A percentile compares a stretch with the other conserved stretches of the same genome.
phyloP scores from a whole-genome alignment of 2,888 invertebrate species.

The Matsumyia berberina region DNA sequence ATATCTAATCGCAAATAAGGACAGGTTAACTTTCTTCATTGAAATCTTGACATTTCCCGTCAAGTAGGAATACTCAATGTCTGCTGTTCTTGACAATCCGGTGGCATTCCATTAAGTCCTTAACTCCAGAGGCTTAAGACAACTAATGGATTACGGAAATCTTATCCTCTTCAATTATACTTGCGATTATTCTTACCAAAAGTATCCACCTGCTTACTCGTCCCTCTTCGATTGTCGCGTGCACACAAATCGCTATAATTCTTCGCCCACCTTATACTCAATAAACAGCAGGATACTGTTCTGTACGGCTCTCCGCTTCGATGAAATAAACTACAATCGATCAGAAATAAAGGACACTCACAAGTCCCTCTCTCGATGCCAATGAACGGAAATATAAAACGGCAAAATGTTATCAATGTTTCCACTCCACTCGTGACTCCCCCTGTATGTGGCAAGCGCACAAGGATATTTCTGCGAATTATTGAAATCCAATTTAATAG shows the following conservation, averaged over 20 bases:
- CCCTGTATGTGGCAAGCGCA: constrained; percentile 59
- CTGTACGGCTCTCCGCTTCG: constrained; percentile 6
- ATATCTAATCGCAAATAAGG: too few relatives aligned
- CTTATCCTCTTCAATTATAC: constrained; percentile 17
- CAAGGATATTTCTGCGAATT: constrained; percentile 65
- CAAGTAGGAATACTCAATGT: neutral
- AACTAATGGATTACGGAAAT: constrained; percentile 17
- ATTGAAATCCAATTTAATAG: constrained; percentile 70
- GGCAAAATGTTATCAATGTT: constrained; percentile 66
- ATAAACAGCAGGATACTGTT: constrained; percentile 44
- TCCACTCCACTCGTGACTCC: constrained; percentile 56
- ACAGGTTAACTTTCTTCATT: too few relatives aligned
- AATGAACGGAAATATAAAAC: constrained; percentile 63
- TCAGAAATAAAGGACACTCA: constrained; percentile 55
- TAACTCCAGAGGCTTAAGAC: neutral
- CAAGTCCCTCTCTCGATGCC: constrained; percentile 22
- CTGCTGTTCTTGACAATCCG: neutral
- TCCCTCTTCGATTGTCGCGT: constrained; percentile 12
- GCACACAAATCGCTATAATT: constrained; percentile 38
- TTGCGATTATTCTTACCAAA: constrained; percentile 18
- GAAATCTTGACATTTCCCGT: too few relatives aligned
- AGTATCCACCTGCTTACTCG: neutral
- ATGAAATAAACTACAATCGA: constrained; percentile 61
- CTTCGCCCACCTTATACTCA: constrained; percentile 27
- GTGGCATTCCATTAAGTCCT: constrained; percentile 1